Evolutionary conservation across 2,113 vertebrate species (phyloP).

Genomic region (Strix uralensis): DNA sequence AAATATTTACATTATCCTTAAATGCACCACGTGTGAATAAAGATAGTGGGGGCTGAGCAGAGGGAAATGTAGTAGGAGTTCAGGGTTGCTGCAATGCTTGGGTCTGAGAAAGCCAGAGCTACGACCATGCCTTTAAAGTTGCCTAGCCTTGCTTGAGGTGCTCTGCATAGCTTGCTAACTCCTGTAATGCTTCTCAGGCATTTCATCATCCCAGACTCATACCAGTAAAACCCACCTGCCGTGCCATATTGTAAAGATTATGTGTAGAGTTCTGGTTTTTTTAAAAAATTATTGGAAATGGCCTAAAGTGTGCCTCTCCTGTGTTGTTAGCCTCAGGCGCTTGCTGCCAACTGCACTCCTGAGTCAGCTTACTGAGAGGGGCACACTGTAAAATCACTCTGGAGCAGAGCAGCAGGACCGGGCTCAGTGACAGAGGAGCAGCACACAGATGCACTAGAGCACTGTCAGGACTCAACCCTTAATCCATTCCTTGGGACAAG

Average conservation of each 20-base stretch:
- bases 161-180: not conserved
- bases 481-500: not conserved
- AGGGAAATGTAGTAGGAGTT: not conserved
- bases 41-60: too few species aligned
- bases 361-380: not conserved
- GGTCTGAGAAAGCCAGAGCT: not conserved
- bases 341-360: not conserved
- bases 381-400: accelerated
- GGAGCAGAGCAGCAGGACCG: not conserved
- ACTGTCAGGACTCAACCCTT: not conserved
- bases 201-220: not conserved
- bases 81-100: not conserved
- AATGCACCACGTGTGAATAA: not conserved
- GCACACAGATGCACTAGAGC: not conserved
- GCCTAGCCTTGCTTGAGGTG: not conserved
- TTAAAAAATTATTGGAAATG: not conserved
- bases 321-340: not conserved
- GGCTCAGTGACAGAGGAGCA: not conserved
- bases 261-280: not conserved
- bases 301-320: not conserved
- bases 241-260: not conserved
- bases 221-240: not conserved
- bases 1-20: not conserved
- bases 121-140: accelerated
- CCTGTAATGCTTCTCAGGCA: not conserved